Evolutionary conservation across 1,140 invertebrate genomes (phyloP).

Genomic region (Globodera rostochiensis): DNA sequence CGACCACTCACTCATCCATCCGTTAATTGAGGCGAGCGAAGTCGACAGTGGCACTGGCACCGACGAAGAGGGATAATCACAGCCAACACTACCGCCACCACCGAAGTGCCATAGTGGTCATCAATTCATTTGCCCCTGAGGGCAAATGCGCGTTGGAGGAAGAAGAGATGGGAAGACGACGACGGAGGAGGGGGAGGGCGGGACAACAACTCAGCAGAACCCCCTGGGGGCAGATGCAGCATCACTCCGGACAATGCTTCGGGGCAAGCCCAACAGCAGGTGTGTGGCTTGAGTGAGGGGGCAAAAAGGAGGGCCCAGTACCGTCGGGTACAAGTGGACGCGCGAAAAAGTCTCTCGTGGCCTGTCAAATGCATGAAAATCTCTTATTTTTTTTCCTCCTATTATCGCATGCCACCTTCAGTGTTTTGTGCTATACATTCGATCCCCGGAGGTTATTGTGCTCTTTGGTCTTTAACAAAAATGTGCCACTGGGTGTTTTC

Average conservation of each 20-base stretch:
- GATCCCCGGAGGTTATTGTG: too few relatives aligned
- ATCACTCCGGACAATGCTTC: background rate
- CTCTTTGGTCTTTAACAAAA: too few relatives aligned
- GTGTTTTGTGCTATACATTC: too few relatives aligned
- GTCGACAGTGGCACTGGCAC: background rate
- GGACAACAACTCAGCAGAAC: background rate
- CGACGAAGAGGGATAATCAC: background rate
- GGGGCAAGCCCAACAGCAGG: background rate
- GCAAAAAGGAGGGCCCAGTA: background rate
- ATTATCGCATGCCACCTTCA: background rate
- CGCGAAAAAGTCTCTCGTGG: background rate
- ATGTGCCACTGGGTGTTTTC: too few relatives aligned
- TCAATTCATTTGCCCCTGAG: background rate
- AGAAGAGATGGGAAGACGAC: background rate
- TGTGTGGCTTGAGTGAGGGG: background rate
- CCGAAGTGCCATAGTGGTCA: background rate
- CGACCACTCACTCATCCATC: too few relatives aligned
- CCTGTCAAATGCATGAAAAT: background rate
- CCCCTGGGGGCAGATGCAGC: background rate
- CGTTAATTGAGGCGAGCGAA: background rate
- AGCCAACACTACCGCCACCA: background rate
- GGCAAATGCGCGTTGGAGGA: conserved; percentile 2
- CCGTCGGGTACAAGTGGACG: background rate
- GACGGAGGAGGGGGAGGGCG: background rate
- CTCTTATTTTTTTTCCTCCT: background rate